Percentiles rank a stretch among this genome's conserved stretches.
Conservation (phyloP, 2,113 vertebrate genomes). For the Globicephala melas region DNA sequence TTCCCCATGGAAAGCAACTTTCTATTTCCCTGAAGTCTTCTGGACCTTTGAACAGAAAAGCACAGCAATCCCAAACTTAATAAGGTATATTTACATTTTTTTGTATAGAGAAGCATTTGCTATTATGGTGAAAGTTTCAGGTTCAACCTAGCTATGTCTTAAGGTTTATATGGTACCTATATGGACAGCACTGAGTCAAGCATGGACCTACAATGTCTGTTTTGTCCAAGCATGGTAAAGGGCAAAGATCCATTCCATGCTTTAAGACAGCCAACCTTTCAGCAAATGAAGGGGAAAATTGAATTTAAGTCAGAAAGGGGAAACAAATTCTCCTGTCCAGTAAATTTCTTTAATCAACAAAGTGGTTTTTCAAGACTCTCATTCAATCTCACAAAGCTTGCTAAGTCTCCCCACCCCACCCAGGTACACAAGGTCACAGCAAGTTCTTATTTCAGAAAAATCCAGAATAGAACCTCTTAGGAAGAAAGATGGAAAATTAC, state of each 20-base stretch:
- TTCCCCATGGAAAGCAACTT: background rate
- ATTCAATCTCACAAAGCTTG: slow-evolving; percentile 38
- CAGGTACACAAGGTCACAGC: slow-evolving; percentile 48
- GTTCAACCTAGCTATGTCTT: background rate
- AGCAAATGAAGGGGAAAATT: slow-evolving; percentile 69
- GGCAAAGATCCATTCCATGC: slow-evolving; percentile 6
- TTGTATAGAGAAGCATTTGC: background rate
- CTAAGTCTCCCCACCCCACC: background rate
- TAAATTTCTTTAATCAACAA: slow-evolving; percentile 64
- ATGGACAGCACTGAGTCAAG: background rate
- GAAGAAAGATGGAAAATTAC: slow-evolving; percentile 12
- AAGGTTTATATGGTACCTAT: background rate
- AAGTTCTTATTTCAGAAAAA: slow-evolving; percentile 45
- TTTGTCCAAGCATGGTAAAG: slow-evolving; percentile 2
- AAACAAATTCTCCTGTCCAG: slow-evolving; percentile 37
- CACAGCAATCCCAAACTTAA: background rate
- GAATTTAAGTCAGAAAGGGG: slow-evolving; percentile 60
- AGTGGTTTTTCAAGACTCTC: slow-evolving; percentile 42
- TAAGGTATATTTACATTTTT: background rate
- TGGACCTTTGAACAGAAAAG: background rate
- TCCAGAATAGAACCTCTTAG: slow-evolving; percentile 41
- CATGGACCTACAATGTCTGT: background rate
- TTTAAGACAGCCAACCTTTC: slow-evolving; percentile 60
- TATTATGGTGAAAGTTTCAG: background rate
- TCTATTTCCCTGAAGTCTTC: background rate